Percentiles rank a stretch among this genome's conserved stretches.
Conservation (phyloP, 2,888 invertebrate genomes). For the Drosophila yooni region DNA sequence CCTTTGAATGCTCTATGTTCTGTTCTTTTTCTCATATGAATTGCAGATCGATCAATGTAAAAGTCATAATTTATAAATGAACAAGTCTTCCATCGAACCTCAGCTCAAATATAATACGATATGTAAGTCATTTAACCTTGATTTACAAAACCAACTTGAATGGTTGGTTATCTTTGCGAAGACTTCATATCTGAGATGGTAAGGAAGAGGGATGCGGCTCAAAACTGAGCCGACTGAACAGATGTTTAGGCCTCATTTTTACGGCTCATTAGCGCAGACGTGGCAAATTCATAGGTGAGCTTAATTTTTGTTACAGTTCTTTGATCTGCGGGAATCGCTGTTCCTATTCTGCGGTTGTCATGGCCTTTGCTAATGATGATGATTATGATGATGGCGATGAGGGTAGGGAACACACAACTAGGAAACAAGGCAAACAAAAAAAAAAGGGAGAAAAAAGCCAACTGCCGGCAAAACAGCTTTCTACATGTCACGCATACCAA, state of each 20-base stretch:
- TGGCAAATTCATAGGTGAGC: slow-evolving; percentile 71
- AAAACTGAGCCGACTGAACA: slow-evolving; percentile 16
- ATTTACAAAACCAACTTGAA: neutral
- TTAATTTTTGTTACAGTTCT: slow-evolving; percentile 69
- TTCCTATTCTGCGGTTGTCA: slow-evolving; percentile 7
- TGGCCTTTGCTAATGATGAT: slow-evolving; percentile 25
- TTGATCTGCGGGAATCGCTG: slow-evolving; percentile 57
- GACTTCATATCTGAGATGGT: slow-evolving; percentile 36
- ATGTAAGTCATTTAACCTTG: neutral
- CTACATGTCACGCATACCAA: slow-evolving; percentile 76
- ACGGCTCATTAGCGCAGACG: slow-evolving; percentile 78
- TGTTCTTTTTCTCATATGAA: neutral
- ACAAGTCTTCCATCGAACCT: neutral
- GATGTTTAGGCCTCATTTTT: slow-evolving; percentile 68
- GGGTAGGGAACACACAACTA: slow-evolving; percentile 16
- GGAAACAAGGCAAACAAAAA: slow-evolving; percentile 39
- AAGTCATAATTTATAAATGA: neutral
- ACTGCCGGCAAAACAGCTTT: slow-evolving; percentile 56
- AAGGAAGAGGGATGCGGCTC: slow-evolving; percentile 30
- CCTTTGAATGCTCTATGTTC: neutral
- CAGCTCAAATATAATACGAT: neutral
- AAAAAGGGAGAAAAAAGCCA: slow-evolving; percentile 32
- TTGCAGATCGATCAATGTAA: neutral
- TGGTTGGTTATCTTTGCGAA: neutral
- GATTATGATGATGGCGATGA: slow-evolving; percentile 37